These are phyloP conservation scores for Trypoxylus dichotomus DNA, from an alignment of 1,140 invertebrate genomes.

Conservation along the genomic window DNA sequence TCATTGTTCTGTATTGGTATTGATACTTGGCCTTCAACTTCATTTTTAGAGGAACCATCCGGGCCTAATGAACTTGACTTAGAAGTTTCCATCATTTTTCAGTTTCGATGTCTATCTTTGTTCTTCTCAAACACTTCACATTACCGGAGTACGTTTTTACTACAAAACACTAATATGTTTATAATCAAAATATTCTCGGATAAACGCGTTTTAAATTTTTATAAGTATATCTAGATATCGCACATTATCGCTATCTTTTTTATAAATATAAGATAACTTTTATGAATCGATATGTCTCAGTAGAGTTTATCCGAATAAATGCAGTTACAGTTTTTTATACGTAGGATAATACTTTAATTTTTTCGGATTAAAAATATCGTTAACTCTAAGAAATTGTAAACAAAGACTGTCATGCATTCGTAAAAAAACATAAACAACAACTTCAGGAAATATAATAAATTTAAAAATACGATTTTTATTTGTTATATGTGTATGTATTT, in stretches of 20 bases:
- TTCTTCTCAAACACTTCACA: neutral
- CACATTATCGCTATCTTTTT: slow-evolving; percentile 12
- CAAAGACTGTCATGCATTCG: too few species aligned
- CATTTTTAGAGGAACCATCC: neutral
- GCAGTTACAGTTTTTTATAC: too few species aligned
- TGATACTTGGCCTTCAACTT: neutral
- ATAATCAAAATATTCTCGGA: neutral
- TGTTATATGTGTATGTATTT: too few species aligned
- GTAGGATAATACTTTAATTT: too few species aligned
- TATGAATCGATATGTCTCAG: neutral
- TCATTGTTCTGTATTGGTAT: neutral
- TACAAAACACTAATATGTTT: neutral
- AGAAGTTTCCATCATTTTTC: neutral
- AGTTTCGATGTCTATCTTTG: neutral
- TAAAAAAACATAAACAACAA: too few species aligned
- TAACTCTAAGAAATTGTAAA: too few species aligned
- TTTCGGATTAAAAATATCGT: too few species aligned
- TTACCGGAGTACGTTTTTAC: neutral
- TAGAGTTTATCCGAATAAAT: neutral
- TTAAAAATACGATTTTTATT: too few species aligned
- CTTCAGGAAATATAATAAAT: too few species aligned
- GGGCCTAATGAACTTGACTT: neutral
- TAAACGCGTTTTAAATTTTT: neutral
- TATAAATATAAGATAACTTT: neutral
- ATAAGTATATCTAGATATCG: neutral